Evolutionary conservation across 2,888 invertebrate genomes (phyloP).

Genomic region (Podotricha telesiphe): DNA sequence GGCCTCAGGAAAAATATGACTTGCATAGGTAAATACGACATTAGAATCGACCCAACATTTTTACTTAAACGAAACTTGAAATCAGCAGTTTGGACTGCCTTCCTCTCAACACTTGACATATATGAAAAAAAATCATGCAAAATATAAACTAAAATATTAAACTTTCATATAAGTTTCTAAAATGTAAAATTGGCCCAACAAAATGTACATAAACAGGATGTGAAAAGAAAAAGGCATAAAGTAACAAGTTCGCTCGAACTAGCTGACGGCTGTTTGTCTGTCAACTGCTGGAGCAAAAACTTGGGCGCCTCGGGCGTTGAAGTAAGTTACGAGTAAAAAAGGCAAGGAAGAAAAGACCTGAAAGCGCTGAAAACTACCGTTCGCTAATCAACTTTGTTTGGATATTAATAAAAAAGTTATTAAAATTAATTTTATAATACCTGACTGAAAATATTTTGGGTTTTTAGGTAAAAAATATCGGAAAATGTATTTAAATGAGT

Average conservation of each 20-base stretch:
- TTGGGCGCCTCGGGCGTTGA: conserved; percentile 34
- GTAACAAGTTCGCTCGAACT: conserved; percentile 36
- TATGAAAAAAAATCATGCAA: background rate
- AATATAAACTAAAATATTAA: background rate
- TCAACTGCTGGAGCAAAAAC: conserved; percentile 39
- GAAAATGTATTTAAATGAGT: no score
- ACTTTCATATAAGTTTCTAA: background rate
- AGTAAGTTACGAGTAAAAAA: background rate
- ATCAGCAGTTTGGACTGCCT: no score
- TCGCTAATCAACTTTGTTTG: conserved; percentile 22
- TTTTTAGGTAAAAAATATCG: no score
- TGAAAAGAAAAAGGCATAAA: conserved; percentile 32
- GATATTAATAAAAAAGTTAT: conserved; percentile 3
- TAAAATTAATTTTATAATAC: background rate
- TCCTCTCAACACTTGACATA: no score
- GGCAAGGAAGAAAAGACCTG: background rate
- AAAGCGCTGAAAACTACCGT: conserved; percentile 13
- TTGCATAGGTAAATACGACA: no score
- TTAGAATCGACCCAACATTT: no score
- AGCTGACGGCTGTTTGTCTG: conserved; percentile 39
- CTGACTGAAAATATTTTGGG: no score
- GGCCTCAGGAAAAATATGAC: no score
- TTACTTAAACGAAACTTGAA: no score
- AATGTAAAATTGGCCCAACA: conserved; percentile 23
- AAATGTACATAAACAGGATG: conserved; percentile 33